Base-by-base conservation (phyloP, 1,140 invertebrate genomes). In the Brachionus angularis region DNA sequence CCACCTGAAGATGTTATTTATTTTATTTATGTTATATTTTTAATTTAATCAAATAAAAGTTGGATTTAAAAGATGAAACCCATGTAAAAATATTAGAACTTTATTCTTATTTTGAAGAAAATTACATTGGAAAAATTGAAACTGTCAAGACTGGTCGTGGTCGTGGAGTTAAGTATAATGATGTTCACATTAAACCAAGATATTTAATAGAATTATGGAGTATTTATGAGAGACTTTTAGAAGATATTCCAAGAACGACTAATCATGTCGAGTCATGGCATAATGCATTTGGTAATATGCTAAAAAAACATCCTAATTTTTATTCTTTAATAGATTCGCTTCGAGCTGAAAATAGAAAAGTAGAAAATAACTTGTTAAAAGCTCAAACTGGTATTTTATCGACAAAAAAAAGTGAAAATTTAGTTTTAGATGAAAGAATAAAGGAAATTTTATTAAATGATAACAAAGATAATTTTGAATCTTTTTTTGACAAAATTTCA, bases 321-420 rank as follows among this genome's bases (percentile, higher is more conserved):
- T 50, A 50, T 25, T 50, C 49, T 50, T 50, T 50, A 50, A 50
- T 50, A 12, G 49, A 50, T n/a, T n/a, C n/a, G n/a, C n/a, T n/a
- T n/a, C n/a, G n/a, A n/a, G n/a, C n/a, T n/a, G n/a, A 0, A 25
- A 27, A 0, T 12, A 31, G n/a, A 1, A 52, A 25, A 25, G 7
- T 14, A 52, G 27, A 31, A 7, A 50, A 14, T 27, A 5, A 25
- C 23, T 50, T 27, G 29, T 27, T 14, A 50, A 50, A 12, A 27
- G 25, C 25, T 50, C 8, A 50, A 12, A 50, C 47, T 25, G 29
- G 29, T 53, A 31, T 53, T 49, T 49, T 3, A 49, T 27, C 18
- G 33, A 33, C 18, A 53, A 53, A 53, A 33, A 53, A 53, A 27
- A 34, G 3, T 31, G 14, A 14, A 33, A 53, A 33, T 53, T 53